These are phyloP conservation scores for Zaprionus capensis DNA, from an alignment of 1,140 invertebrate species.

Conservation along the genomic window DNA sequence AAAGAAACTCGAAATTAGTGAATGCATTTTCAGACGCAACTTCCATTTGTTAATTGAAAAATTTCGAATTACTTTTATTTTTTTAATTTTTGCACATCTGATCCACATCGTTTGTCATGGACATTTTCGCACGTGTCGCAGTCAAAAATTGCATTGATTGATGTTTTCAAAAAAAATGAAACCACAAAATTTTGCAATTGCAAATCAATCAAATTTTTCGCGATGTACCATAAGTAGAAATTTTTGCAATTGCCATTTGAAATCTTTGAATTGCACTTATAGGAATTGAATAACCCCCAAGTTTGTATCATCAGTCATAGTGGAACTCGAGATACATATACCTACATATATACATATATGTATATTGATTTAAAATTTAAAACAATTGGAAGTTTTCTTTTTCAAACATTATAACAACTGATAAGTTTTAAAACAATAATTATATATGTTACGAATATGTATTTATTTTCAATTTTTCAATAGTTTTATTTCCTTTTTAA, in stretches of 20 bases:
- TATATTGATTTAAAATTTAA: not conserved
- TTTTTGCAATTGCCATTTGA: not conserved
- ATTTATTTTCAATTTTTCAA: too few species aligned
- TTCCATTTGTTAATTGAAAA: slow-evolving; percentile 57
- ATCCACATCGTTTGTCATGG: slow-evolving; percentile 54
- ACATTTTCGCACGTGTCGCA: slow-evolving; percentile 50
- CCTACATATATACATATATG: too few species aligned
- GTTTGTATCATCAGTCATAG: not conserved
- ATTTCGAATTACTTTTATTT: slow-evolving; percentile 9
- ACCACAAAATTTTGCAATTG: slow-evolving; percentile 29
- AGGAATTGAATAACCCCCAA: not conserved
- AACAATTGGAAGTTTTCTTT: not conserved
- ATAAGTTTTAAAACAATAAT: too few species aligned
- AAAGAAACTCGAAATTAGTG: not conserved
- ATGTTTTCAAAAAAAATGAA: slow-evolving; percentile 26
- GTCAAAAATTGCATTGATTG: slow-evolving; percentile 56
- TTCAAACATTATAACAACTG: too few species aligned
- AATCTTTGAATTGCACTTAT: slow-evolving; percentile 13
- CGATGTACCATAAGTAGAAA: slow-evolving; percentile 11
- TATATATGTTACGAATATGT: too few species aligned
- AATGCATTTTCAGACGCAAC: not conserved
- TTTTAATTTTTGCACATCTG: slow-evolving; percentile 51
- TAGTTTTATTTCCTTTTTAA: too few species aligned
- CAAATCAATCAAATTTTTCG: slow-evolving; percentile 67
- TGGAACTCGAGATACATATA: not conserved